Base-by-base conservation (phyloP, 2,113 vertebrate genomes). In the Baryphthengus martii region DNA sequence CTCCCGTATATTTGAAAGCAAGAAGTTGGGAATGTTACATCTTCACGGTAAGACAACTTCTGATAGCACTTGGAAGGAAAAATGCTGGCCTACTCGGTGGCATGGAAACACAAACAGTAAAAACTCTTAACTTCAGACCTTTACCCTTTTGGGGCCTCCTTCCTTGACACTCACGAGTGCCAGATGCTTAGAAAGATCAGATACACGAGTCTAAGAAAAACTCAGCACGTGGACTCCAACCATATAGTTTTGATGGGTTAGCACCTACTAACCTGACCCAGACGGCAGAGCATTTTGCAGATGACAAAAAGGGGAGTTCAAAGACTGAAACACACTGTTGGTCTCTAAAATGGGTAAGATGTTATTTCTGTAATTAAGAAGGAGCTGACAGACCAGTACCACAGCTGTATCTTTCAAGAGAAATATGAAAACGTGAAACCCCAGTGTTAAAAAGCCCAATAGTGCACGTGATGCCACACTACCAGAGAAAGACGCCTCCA, bases 1-100 rank as follows among this genome's bases (percentile, higher is more conserved):
- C 29, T 83, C 40, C 24, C 0, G 0, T 52, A 25, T 35, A n/a
- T 44, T 18, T 37, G 24, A 67, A 72, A 80, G 72, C 10, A 55
- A 83, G 63, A 84, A 76, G 31, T 37, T 79, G 62, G 26, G 59
- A 82, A 80, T 10, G 17, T 31, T 37, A 37, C 19, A 39, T 35
- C 26, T 65, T 56, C 45, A 53, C 13, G 26, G 4, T 17, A 67
- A 47, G 19, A 42, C 42, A 87, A 87, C 84, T 52, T 56, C 50
- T 67, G 31, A 37, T 42, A 79, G 42, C 56, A 52, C 14, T 37
- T 66, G 29, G 9, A 42, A 94, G 26, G 52, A 67, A 52, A 79
- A 95, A 52, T 8, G 8, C 71, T 52, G 37, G n/a, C 16, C 35
- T 73, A 49, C 13, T 23, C 4, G 1, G n/a, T 37, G 25, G 13